phyloP scores from a whole-genome alignment of 1,140 invertebrate genomes.

The Psix sp. region DNA sequence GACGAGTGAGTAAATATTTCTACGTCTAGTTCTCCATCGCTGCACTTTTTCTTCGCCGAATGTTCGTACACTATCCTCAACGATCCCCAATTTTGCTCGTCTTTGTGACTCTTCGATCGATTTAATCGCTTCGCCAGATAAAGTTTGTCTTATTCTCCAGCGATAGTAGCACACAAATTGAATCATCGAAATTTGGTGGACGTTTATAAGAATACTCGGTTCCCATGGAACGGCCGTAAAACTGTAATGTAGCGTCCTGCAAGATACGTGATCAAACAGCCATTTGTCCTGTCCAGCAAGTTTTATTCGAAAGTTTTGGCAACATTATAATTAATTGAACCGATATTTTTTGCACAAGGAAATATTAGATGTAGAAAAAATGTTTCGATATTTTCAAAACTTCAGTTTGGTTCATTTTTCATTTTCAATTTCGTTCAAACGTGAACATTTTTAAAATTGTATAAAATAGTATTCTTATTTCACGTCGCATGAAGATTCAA shows the following conservation, averaged over 20 bases:
- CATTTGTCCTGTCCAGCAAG: neutral
- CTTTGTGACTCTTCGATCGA: conserved; percentile 35
- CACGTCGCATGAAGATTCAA: too few species aligned
- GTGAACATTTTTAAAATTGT: too few species aligned
- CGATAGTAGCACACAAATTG: conserved; percentile 36
- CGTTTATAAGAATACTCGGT: conserved; percentile 29
- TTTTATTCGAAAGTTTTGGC: too few species aligned
- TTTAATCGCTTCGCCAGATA: conserved; percentile 45
- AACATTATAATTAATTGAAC: too few species aligned
- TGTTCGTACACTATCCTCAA: conserved; percentile 37
- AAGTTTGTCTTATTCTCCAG: conserved; percentile 48
- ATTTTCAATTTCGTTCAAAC: too few species aligned
- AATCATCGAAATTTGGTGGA: conserved; percentile 28
- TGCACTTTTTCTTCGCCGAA: conserved; percentile 31
- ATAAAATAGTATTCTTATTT: too few species aligned
- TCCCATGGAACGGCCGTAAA: conserved; percentile 21
- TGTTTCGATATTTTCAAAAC: too few species aligned
- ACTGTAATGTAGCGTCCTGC: conserved; percentile 27
- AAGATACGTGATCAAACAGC: neutral
- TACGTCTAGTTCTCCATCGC: conserved; percentile 23
- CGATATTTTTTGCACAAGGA: too few species aligned
- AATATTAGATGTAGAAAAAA: too few species aligned
- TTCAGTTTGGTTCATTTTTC: too few species aligned
- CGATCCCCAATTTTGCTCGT: conserved; percentile 42
- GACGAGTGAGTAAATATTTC: conserved; percentile 54